Conservation (phyloP, 2,113 vertebrate genomes). For the Heterochromis multidens region DNA sequence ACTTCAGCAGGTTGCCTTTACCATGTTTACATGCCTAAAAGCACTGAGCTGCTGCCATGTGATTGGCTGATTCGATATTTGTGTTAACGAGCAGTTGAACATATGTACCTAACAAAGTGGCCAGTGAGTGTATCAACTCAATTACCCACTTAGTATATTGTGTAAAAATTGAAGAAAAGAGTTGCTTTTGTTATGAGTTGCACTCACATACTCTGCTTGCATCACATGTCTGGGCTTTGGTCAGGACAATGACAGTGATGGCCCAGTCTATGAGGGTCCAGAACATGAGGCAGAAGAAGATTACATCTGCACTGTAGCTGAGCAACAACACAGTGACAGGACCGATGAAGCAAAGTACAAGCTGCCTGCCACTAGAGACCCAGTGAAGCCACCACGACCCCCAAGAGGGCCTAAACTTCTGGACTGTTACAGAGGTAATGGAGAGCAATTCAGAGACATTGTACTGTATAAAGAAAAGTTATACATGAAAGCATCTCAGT, state of each 20-base stretch:
- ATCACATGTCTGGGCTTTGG: not conserved
- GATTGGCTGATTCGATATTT: not conserved
- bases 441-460: not conserved
- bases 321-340: not conserved
- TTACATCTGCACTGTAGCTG: not conserved
- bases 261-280: not conserved
- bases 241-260: conserved; percentile 21
- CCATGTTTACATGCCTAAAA: not conserved
- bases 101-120: not conserved
- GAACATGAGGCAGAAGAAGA: not conserved
- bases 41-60: not conserved
- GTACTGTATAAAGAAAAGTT: not conserved
- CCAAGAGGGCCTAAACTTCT: not conserved
- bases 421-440: not conserved
- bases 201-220: not conserved
- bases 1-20: not conserved
- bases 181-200: not conserved
- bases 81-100: not conserved
- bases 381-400: not conserved
- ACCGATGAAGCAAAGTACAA: not conserved
- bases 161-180: not conserved
- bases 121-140: not conserved
- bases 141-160: not conserved
- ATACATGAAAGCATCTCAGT: not conserved
- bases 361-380: not conserved